A percentile compares a stretch with the other conserved stretches of the same genome.
Conservation (phyloP, 2,113 vertebrate genomes). For the Pholis gunnellus region DNA sequence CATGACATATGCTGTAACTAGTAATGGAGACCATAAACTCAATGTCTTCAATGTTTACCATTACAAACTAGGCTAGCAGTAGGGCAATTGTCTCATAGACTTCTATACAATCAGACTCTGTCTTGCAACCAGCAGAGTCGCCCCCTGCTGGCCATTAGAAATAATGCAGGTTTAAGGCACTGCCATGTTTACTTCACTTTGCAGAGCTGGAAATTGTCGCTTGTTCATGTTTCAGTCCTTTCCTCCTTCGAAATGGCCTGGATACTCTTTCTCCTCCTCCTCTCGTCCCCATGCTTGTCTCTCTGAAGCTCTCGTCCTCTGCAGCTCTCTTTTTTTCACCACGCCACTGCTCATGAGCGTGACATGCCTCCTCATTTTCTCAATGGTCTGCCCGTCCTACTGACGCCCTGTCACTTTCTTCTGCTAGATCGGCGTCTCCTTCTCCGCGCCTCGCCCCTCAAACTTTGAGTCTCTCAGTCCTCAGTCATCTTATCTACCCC, state of each 20-base stretch:
- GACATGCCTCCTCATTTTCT: slow-evolving; percentile 59
- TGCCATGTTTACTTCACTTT: not conserved
- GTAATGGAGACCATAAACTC: not conserved
- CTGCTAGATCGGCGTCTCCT: slow-evolving; percentile 8
- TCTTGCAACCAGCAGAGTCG: not conserved
- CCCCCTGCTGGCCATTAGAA: not conserved
- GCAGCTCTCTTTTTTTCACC: slow-evolving; percentile 17
- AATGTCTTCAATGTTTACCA: not conserved
- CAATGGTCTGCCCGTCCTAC: slow-evolving; percentile 41
- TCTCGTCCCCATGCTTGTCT: slow-evolving; percentile 8
- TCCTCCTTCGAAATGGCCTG: slow-evolving; percentile 12
- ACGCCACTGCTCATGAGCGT: slow-evolving; percentile 35
- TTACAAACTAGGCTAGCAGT: not conserved
- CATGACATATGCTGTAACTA: not conserved
- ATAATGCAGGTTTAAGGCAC: not conserved
- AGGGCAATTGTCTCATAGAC: not conserved
- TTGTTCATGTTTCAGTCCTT: not conserved
- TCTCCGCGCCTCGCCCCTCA: not conserved
- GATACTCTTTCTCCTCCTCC: slow-evolving; percentile 14
- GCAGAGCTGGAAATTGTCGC: not conserved
- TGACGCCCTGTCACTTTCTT: slow-evolving; percentile 54
- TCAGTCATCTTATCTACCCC: slow-evolving; percentile 35
- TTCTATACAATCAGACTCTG: not conserved
- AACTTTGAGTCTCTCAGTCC: slow-evolving; percentile 27
- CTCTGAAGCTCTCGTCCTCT: slow-evolving; percentile 15